Evolutionary conservation across 92 coral and sea anemone species (phyloP).

Genomic region (Epizoanthus stellaris): DNA sequence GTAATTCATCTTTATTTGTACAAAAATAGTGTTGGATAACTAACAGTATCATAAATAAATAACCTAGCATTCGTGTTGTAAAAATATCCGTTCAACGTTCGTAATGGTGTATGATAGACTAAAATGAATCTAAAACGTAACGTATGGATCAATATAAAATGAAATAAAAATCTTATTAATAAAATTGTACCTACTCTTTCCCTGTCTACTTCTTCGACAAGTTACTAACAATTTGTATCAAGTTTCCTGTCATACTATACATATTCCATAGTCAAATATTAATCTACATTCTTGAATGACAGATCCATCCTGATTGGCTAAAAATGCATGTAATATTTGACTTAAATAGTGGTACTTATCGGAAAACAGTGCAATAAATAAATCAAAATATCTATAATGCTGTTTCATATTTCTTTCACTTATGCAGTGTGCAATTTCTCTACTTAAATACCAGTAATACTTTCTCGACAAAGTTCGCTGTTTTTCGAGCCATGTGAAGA

Average conservation of each 20-base stretch:
- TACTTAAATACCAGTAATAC: neutral
- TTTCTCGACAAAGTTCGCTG: too few species aligned
- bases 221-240: neutral
- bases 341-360: neutral
- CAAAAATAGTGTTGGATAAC: constrained; percentile 11
- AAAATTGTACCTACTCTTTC: neutral
- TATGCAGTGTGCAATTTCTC: neutral
- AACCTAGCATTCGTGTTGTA: neutral
- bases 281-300: neutral
- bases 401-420: too few species aligned
- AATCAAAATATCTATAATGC: neutral
- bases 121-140: neutral
- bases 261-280: neutral
- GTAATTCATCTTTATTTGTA: neutral
- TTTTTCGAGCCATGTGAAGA: too few species aligned
- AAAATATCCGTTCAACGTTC: neutral
- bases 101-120: neutral
- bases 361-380: neutral
- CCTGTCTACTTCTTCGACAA: too few species aligned
- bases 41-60: neutral
- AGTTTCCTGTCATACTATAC: neutral
- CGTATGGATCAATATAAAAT: neutral
- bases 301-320: neutral
- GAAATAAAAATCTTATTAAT: neutral
- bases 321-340: neutral